A percentile compares a stretch with the other conserved stretches of the same genome.
Evolutionary conservation across 2,113 vertebrate species (phyloP).

Genomic region (Gymnarchus niloticus): DNA sequence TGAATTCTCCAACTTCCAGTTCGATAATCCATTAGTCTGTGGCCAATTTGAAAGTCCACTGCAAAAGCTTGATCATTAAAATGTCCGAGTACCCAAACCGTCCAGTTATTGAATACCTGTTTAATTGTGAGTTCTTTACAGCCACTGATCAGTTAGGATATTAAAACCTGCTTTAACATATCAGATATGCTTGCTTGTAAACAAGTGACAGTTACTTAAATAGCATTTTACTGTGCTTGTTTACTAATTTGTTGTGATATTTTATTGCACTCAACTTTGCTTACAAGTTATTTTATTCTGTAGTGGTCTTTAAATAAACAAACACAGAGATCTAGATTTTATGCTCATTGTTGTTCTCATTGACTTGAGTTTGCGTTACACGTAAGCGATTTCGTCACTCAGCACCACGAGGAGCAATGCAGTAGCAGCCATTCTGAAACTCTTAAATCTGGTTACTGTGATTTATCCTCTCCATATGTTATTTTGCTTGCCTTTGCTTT

Average conservation of each 20-base stretch:
- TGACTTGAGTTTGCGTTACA: background rate
- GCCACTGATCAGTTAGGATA: conserved; percentile 3
- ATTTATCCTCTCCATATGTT: conserved; percentile 4
- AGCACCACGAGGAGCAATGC: background rate
- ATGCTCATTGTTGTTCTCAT: background rate
- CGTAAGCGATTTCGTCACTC: background rate
- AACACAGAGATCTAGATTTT: background rate
- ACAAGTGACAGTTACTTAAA: background rate
- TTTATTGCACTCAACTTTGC: background rate
- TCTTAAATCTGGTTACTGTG: background rate
- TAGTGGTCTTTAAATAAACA: background rate
- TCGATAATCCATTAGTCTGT: conserved; percentile 37
- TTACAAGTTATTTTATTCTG: background rate
- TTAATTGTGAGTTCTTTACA: conserved; percentile 28
- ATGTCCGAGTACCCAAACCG: background rate
- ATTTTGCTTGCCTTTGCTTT: background rate
- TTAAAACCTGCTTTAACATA: conserved; percentile 1
- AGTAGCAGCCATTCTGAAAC: background rate
- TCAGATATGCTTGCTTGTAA: background rate
- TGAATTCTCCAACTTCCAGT: conserved; percentile 33
- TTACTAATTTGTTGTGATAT: background rate
- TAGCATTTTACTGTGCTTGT: background rate
- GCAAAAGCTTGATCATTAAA: conserved; percentile 39
- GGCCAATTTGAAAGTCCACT: conserved; percentile 32
- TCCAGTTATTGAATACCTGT: conserved; percentile 23